Percentiles rank a stretch among this genome's conserved stretches.
Evolutionary conservation across 2,888 invertebrate species (phyloP).

Genomic region (Vanessa cardui): DNA sequence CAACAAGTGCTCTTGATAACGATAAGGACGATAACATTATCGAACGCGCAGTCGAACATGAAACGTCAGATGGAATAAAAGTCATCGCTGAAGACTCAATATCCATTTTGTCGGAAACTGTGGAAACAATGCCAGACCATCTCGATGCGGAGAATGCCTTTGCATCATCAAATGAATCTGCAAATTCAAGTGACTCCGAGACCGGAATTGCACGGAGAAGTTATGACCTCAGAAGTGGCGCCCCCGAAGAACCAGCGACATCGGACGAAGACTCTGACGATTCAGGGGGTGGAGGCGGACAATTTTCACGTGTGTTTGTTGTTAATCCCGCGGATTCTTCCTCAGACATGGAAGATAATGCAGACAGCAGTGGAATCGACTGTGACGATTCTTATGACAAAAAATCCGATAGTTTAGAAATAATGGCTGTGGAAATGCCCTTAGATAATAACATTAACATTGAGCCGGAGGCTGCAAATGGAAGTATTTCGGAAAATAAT

Average conservation of each 20-base stretch:
- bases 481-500: constrained; percentile 52
- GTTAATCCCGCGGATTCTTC: constrained; percentile 85
- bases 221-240: constrained; percentile 73
- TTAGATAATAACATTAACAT: constrained; percentile 57
- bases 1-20: constrained; percentile 57
- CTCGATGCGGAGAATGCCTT: constrained; percentile 81
- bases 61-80: constrained; percentile 68
- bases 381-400: constrained; percentile 85
- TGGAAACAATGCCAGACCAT: constrained; percentile 72
- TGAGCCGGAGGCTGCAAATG: constrained; percentile 53
- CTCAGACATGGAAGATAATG: constrained; percentile 83
- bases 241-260: constrained; percentile 76
- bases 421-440: constrained; percentile 61
- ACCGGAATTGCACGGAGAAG: constrained; percentile 70
- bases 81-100: constrained; percentile 69
- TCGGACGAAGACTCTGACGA: constrained; percentile 78
- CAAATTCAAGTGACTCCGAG: constrained; percentile 73
- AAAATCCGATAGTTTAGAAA: constrained; percentile 73
- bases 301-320: constrained; percentile 86
- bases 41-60: constrained; percentile 64
- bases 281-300: constrained; percentile 81
- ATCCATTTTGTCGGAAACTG: constrained; percentile 58
- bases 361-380: constrained; percentile 83
- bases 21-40: constrained; percentile 71
- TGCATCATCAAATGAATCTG: constrained; percentile 79